phyloP scores from a whole-genome alignment of 2,888 invertebrate genomes.

The Bembecia ichneumoniformis region DNA sequence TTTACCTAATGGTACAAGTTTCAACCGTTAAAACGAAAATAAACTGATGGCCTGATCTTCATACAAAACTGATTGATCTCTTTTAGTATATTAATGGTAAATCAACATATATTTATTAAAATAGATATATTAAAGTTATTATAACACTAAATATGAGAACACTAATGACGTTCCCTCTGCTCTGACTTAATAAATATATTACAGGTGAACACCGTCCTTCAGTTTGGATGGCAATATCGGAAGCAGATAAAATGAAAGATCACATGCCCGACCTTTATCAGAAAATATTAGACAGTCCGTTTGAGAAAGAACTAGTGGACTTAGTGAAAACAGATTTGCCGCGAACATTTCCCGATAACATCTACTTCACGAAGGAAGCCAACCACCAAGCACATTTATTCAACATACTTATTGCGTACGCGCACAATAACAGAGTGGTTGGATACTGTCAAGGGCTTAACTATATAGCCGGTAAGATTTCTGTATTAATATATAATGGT shows the following conservation, averaged over 20 bases:
- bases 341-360: constrained; percentile 95
- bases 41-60: too few relatives aligned
- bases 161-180: too few relatives aligned
- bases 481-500: background rate
- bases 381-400: constrained; percentile 83
- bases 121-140: too few relatives aligned
- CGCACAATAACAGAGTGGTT: constrained; percentile 87
- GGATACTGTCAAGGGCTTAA: constrained; percentile 97
- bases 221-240: constrained; percentile 91
- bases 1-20: too few relatives aligned
- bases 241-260: constrained; percentile 78
- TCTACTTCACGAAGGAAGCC: constrained; percentile 86
- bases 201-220: constrained; percentile 73
- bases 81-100: too few relatives aligned
- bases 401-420: constrained; percentile 90
- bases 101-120: too few relatives aligned
- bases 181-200: constrained; percentile 4
- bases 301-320: constrained; percentile 82
- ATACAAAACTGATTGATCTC: too few relatives aligned
- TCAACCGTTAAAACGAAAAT: too few relatives aligned
- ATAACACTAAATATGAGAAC: too few relatives aligned
- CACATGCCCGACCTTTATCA: constrained; percentile 77
- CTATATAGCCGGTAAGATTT: constrained; percentile 82
- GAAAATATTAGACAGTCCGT: constrained; percentile 77
- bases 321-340: constrained; percentile 91